Evolutionary conservation across 2,797 vertebrate genomes (phyloP), one percentile per base, ranked within the genome.

Genomic region (Sparus aurata): DNA sequence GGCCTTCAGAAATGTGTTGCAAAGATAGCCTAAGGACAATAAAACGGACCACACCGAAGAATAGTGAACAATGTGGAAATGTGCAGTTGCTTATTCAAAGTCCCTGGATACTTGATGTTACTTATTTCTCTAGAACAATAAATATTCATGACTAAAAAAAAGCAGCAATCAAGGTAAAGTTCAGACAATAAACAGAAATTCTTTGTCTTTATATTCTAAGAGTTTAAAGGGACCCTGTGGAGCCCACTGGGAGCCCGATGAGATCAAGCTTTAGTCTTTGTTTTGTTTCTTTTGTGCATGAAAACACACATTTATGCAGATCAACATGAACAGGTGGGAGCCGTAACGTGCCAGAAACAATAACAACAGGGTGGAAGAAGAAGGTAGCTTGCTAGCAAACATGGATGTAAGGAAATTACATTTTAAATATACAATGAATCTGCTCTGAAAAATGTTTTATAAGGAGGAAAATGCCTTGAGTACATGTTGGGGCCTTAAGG

Each of bases 141-240:
- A n/a, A 70, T 67, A 63, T 58, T 25, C 2, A 84, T 38, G 43
- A 52, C 16, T 30, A 61, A 55, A 75, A 55, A 75, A 38, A 23
- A 16, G 12, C 38, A 60, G 22, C 0, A 25, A 34, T 43, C 22
- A 81, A 41, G 1, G 18, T 3, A 3, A 52, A 52, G n/a, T 20
- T 17, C 2, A 18, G 23, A 16, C 54, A 38, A 30, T 38, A 23
- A 8, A 45, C 20, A 20, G 4, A 54, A 13, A 47, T n/a, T 13
- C 3, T 38, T 17, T 5, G n/a, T 22, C 57, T 18, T 23, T 23
- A 25, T 46, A 17, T 54, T 12, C 23, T 22, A 17, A 30, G 12
- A 23, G 7, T 46, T 58, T 46, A 41, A 54, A 34, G 13, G 34
- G 5, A 38, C 6, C 43, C 34, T 34, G 41, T 43, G 18, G 3